Evolutionary conservation across 1,140 invertebrate genomes (phyloP), one percentile per base, ranked within the genome.

Genomic region (Drosophila busckii): DNA sequence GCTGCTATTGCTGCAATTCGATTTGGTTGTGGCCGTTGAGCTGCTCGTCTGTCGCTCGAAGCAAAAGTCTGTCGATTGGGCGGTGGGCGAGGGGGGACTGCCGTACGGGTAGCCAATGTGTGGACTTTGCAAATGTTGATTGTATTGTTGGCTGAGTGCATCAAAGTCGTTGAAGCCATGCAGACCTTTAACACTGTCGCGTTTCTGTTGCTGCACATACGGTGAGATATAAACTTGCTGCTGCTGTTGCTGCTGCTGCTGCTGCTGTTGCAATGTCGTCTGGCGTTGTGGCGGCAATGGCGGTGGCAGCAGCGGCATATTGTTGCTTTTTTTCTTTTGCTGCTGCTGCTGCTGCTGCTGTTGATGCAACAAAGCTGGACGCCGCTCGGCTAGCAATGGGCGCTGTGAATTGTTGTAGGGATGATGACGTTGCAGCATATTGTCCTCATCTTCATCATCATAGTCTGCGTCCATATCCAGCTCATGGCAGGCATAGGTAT

Each of bases 81-180:
- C 73, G 2, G 84, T 84, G 4, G 84, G 84, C 20, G 84, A 86
- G 1, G 84, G 84, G 0, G 84, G 84, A 49, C 84, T 86, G 2
- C 84, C 84, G 2, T 86, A 86, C 4, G 84, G 84, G 58, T 86
- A 86, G 1, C 84, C 84, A 17, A 82, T 84, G 35, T 84, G 84
- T 0, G 78, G 70, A 23, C 68, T 80, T 37, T 82, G 83, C 37
- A 85, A 41, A 46, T 85, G 83, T 22, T 83, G 67, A 31, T 73
- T 85, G 15, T 85, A 85, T 32, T 85, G 83, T 59, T 86, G 83
- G 2, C 83, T 85, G 12, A 86, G 54, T 15, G 68, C 64, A 53
- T 84, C 83, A n/a, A 86, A 86, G 41, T 86, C 84, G 23, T 86
- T 86, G 53, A 86, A 86, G 8, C 84, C 84, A 4, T 86, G 84